Conservation (phyloP, 2,888 invertebrate species). For the Vanessa cardui region DNA sequence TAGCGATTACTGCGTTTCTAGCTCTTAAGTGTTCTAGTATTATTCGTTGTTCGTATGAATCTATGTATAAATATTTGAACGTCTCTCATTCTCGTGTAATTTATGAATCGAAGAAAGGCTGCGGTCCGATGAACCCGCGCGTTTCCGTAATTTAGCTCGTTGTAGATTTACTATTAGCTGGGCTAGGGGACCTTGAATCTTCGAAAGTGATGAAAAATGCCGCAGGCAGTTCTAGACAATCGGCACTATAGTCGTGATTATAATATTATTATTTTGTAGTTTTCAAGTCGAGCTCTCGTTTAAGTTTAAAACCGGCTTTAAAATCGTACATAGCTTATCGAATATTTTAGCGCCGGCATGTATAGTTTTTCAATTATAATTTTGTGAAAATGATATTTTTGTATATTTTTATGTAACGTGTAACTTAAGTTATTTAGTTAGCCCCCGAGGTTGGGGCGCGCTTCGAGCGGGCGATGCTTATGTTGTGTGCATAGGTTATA, state of each 20-base stretch:
- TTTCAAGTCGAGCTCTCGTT: conserved; percentile 81
- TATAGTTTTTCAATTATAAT: conserved; percentile 80
- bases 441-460: conserved; percentile 61
- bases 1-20: conserved; percentile 69
- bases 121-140: conserved; percentile 62
- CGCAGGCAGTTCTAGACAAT: conserved; percentile 82
- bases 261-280: conserved; percentile 75
- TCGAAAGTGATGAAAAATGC: conserved; percentile 71
- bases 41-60: conserved; percentile 83
- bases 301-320: conserved; percentile 78
- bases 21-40: conserved; percentile 81
- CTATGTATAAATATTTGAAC: conserved; percentile 83
- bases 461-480: conserved; percentile 66
- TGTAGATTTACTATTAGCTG: conserved; percentile 82
- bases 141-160: conserved; percentile 79
- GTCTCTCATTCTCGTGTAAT: conserved; percentile 82
- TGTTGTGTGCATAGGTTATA: conserved; percentile 71
- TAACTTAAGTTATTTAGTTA: conserved; percentile 79
- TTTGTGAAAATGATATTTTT: conserved; percentile 83
- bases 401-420: conserved; percentile 80
- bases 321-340: conserved; percentile 79
- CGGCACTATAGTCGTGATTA: conserved; percentile 82
- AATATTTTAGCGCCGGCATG: conserved; percentile 79
- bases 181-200: conserved; percentile 83
- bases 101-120: conserved; percentile 77